Evolutionary conservation across 2,113 vertebrate species (phyloP).

Genomic region (Hemibagrus wyckioides): DNA sequence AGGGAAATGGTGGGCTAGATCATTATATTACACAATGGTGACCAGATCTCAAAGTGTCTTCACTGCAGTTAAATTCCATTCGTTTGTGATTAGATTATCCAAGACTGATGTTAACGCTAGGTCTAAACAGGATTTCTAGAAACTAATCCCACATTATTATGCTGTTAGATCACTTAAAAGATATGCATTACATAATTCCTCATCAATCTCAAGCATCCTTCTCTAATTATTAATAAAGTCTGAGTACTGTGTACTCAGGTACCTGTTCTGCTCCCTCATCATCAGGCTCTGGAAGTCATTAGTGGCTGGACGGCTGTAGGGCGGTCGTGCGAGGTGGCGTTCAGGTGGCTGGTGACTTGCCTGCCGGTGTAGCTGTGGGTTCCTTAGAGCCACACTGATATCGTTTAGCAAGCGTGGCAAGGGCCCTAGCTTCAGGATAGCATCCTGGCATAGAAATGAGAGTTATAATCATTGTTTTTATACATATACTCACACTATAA

Average conservation of each 20-base stretch:
- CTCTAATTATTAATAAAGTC: neutral
- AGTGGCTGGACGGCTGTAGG: constrained; percentile 87
- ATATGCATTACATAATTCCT: neutral
- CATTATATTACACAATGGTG: neutral
- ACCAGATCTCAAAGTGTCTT: neutral
- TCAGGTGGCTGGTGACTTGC: constrained; percentile 90
- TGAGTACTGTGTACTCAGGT: neutral
- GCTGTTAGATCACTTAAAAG: neutral
- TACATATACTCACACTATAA: neutral
- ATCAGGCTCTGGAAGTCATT: constrained; percentile 93
- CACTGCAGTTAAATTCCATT: neutral
- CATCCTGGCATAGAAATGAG: constrained; percentile 75
- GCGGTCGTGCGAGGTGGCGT: constrained; percentile 80
- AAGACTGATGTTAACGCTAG: neutral
- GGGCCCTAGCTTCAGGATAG: constrained; percentile 91
- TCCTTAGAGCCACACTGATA: constrained; percentile 92
- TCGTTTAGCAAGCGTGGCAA: constrained; percentile 91
- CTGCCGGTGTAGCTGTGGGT: constrained; percentile 92
- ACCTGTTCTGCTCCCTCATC: constrained; percentile 97
- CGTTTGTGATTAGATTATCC: too few relatives aligned
- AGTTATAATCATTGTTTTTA: neutral
- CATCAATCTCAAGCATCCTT: neutral
- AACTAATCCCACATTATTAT: neutral
- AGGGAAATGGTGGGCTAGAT: neutral
- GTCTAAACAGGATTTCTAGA: neutral